Conservation (phyloP, 2,888 invertebrate species). For the Trisateles emortualis region DNA sequence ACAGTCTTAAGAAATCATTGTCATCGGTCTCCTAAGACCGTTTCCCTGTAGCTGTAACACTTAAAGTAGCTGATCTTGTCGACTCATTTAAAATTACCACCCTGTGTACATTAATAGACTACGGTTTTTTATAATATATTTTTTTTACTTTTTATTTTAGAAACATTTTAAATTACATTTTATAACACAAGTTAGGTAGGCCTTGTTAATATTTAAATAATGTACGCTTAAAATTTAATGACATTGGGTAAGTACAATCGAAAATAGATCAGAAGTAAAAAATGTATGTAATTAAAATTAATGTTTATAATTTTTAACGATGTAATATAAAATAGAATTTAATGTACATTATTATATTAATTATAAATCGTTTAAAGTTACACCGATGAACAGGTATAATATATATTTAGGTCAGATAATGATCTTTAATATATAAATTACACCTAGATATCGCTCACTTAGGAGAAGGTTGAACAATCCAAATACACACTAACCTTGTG, state of each 20-base stretch:
- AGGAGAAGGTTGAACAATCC: too few species aligned
- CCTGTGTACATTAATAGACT: constrained; percentile 49
- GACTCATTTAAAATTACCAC: background rate
- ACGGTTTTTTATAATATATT: constrained; percentile 60
- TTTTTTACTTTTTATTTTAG: constrained; percentile 68
- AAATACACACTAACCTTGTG: too few species aligned
- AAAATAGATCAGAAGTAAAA: constrained; percentile 61
- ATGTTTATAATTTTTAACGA: constrained; percentile 70
- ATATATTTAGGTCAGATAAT: constrained; percentile 50
- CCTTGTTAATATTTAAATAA: constrained; percentile 73
- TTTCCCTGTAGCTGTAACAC: background rate
- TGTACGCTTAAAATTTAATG: constrained; percentile 68
- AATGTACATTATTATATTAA: constrained; percentile 73
- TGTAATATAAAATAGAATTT: constrained; percentile 78
- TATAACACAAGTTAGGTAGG: constrained; percentile 70
- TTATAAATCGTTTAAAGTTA: constrained; percentile 66
- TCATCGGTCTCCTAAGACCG: too few species aligned
- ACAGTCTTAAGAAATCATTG: too few species aligned
- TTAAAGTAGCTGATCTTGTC: background rate
- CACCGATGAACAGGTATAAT: constrained; percentile 59
- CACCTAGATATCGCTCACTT: constrained; percentile 26
- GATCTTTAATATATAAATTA: constrained; percentile 55
- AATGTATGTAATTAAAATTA: constrained; percentile 77
- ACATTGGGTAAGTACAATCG: constrained; percentile 72
- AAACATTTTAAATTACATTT: constrained; percentile 77